Base-by-base conservation (phyloP, 2,797 vertebrate species). In the Protosalanx chinensis region DNA sequence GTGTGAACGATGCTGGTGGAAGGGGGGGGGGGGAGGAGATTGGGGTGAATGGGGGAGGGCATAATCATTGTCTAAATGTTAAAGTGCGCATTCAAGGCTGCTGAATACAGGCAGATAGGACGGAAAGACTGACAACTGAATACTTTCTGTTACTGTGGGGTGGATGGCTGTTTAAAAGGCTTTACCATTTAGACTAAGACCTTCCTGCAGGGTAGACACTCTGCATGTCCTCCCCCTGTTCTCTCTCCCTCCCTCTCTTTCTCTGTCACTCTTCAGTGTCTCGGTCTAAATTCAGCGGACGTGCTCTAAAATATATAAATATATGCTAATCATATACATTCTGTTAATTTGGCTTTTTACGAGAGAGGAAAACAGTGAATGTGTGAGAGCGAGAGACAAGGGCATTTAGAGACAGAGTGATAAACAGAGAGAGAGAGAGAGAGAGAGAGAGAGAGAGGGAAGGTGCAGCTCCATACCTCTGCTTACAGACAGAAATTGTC, bases 61-160 rank as follows among this genome's bases (percentile, higher is more conserved):
- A 49, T 79, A 87, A 89, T 87, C 86, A 76, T 74, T 70, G 66
- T 75, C 82, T 72, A 70, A 86, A 86, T 83, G 80, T 84, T 82
- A 77, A 68, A 81, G 84, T 79, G 78, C 76, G 80, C 58, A 72
- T 72, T 82, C 57, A 79, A 84, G 72, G 72, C 74, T 75, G 23
- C 23, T 27, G 23, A 27, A 27, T 27, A 27, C 23, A 27, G 32
- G 29, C 15, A 30, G 16, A 12, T 12, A 1, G 35, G 8, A 8
- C 8, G 37, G 37, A 10, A 41, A 41, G 37, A 41, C 12, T 41
- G 37, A 41, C 37, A 30, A 33, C 2, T 46, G 18, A 64, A 37
- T 37, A 18, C 5, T 37, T 37, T 37, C 37, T 41, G 37, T 1
- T 10, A 41, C 37, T 12, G 8, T 64, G 62, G 32, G 6, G 33